Base-by-base conservation (phyloP, 1,140 invertebrate genomes). In the Battus philenor region DNA sequence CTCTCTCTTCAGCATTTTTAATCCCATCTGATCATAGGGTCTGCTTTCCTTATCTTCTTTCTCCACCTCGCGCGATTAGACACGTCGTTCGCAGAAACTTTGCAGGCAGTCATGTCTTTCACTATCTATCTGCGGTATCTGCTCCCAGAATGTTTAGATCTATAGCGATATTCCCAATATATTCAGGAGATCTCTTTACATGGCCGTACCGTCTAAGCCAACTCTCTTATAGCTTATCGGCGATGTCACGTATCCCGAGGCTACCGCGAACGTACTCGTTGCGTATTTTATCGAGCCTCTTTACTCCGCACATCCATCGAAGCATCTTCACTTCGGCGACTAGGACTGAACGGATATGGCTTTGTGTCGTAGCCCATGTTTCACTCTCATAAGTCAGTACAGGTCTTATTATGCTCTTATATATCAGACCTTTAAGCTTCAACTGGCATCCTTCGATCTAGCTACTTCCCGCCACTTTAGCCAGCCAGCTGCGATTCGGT, bases 301-400 rank as follows among this genome's bases (percentile, higher is more conserved):
- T 26, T n/a, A 26, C 6, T 2, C 24, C 7, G 7, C 24, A 26
- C 24, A 33, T 39, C 46, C 46, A 54, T 30, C 44, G 6, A 2
- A 47, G 12, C 47, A 45, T 54, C 27, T 46, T 54, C 50, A 43
- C 36, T 8, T 52, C 50, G 4, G 47, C 1, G 2, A 8, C 8
- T 7, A 2, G 24, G 2, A 54, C 1, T 4, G 17, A n/a, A 2
- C 47, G 38, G 1, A 18, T 26, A 15, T 47, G 44, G 5, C 13
- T 5, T 24, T 50, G 4, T 10, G 20, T 47, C 0, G 36, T 12
- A 2, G 39, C 5, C 48, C 53, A 56, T 1, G 32, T 32, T 16
- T 56, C 53, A 10, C 13, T 32, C 0, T 39, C 48, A 8, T 47
- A 50, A 7, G 27, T 31, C 1, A 50, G 13, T 1, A 27, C 44